Percentiles rank a stretch among this genome's conserved stretches.
Conservation (phyloP, 2,888 invertebrate species). For the Lottia gigantea region DNA sequence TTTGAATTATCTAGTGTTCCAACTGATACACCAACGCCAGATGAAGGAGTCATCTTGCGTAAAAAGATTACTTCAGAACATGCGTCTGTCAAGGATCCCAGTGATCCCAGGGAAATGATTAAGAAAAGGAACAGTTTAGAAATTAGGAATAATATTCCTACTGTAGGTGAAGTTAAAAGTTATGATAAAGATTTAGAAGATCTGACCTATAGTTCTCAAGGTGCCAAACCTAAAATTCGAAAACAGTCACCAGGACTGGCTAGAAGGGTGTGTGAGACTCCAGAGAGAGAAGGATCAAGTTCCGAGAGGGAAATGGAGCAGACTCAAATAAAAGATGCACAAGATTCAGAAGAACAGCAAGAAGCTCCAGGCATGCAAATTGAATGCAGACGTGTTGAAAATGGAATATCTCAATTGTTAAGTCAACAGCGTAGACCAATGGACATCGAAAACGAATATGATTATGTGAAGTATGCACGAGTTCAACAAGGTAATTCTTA, state of each 20-base stretch:
- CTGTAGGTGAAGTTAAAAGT: constrained; percentile 58
- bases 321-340: neutral
- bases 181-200: constrained; percentile 55
- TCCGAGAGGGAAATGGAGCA: constrained; percentile 46
- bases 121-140: constrained; percentile 63
- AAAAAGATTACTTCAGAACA: constrained; percentile 19
- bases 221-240: constrained; percentile 60
- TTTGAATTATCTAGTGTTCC: neutral
- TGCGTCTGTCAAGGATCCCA: constrained; percentile 19
- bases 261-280: constrained; percentile 50
- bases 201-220: constrained; percentile 45
- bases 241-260: constrained; percentile 67
- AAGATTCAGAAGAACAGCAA: neutral
- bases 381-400: neutral
- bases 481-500: constrained; percentile 77
- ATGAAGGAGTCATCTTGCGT: constrained; percentile 14
- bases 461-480: constrained; percentile 66
- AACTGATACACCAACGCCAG: constrained; percentile 10
- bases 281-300: constrained; percentile 51
- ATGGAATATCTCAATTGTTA: neutral
- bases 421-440: constrained; percentile 22
- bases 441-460: constrained; percentile 66
- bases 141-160: constrained; percentile 65
- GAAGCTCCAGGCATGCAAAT: constrained; percentile 1
- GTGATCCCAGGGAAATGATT: constrained; percentile 29